Base-by-base conservation (phyloP, 2,113 vertebrate genomes). In the Dicerorhinus sumatrensis region DNA sequence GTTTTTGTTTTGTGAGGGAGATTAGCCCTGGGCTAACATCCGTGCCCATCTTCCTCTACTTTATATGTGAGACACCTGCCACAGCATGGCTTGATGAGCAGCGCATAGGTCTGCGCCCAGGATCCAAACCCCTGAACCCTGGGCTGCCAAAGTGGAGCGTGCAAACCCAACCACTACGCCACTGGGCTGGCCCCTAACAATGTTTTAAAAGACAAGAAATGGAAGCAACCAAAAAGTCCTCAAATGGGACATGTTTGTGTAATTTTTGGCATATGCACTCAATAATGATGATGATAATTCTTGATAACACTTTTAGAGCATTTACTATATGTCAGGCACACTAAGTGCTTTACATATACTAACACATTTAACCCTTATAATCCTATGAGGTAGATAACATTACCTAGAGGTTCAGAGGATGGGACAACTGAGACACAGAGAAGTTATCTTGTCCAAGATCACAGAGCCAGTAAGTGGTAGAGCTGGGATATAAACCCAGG, bases 401-500 rank as follows among this genome's bases (percentile, higher is more conserved):
- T 67, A 77, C 51, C 39, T 89, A 69, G 16, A 96, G 81, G 81
- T 81, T 96, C 65, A 91, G 13, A 93, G 60, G 91, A 88, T 29
- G 81, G 70, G 65, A 89, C 94, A 84, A 77, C 46, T 63, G 65
- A 98, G 48, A 96, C 36, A 96, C 17, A 85, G 87, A 94, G 42
- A 94, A 48, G 69, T 96, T 77, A 87, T 94, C 73, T 76, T 81
- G 89, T 33, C 36, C 79, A 82, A 70, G 54, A 65, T 86, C 73
- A 94, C 0, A 94, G 92, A 94, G 96, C 94, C 94, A 96, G 73
- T 96, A 92, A 96, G 69, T 54, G 54, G 82, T 27, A 94, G 84
- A 94, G 94, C 96, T 97, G 89, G 92, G 94, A 97, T 91, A 96
- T 3, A 33, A 96, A 87, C 75, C 95, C 94, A 96, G 89, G 80